phyloP scores from a whole-genome alignment of 2,888 invertebrate species.

The Crossocerus cetratus region DNA sequence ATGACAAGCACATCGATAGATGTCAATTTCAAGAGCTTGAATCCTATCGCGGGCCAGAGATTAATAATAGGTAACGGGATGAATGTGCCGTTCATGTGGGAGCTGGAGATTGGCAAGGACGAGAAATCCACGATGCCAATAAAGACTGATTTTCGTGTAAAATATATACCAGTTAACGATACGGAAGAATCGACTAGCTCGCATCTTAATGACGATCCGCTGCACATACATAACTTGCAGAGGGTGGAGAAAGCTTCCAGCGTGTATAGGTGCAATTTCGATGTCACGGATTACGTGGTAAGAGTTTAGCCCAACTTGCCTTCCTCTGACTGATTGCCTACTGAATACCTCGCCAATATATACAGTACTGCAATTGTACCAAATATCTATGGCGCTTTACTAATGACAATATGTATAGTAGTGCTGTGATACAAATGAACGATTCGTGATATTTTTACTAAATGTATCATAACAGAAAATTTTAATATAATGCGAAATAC shows the following conservation, averaged over 20 bases:
- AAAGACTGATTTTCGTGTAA: slow-evolving; percentile 82
- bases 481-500: slow-evolving; percentile 4
- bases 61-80: slow-evolving; percentile 86
- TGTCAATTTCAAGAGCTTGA: slow-evolving; percentile 82
- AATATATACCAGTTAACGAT: slow-evolving; percentile 78
- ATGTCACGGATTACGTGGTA: slow-evolving; percentile 88
- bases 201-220: slow-evolving; percentile 70
- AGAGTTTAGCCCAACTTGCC: slow-evolving; percentile 51
- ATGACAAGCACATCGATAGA: slow-evolving; percentile 80
- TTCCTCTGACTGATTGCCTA: slow-evolving; percentile 2
- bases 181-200: slow-evolving; percentile 67
- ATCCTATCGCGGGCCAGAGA: slow-evolving; percentile 81
- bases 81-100: slow-evolving; percentile 91
- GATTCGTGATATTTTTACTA: background rate
- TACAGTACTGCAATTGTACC: background rate
- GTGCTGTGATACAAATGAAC: background rate
- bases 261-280: slow-evolving; percentile 83
- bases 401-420: background rate
- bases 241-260: slow-evolving; percentile 71
- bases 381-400: background rate
- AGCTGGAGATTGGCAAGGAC: slow-evolving; percentile 77
- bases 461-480: background rate
- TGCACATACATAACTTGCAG: slow-evolving; percentile 77
- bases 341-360: too few relatives aligned
- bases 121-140: slow-evolving; percentile 76